Base-by-base conservation (phyloP, 2,888 invertebrate species). In the Archaeoteleia sp. region DNA sequence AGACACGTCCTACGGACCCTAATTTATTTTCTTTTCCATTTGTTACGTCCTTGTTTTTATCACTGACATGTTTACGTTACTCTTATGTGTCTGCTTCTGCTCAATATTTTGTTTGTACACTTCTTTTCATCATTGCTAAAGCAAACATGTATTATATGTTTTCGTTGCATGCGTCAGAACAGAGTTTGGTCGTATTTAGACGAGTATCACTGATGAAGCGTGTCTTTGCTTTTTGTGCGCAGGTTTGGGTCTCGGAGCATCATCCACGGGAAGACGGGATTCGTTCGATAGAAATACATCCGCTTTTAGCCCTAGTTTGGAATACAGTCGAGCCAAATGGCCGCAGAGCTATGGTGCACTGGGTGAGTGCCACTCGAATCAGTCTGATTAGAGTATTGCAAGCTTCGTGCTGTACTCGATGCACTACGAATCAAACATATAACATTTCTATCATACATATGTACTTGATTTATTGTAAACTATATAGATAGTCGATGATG, bases 201-300 rank as follows among this genome's bases (percentile, higher is more conserved):
- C 10, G 29, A 17, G 15, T 23, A 53, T 45, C 32, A 49, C 46
- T 48, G 12, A 48, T 7, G 25, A 42, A 13, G 27, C 17, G 8
- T 32, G 43, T 39, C n/a, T 12, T 53, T 66, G 63, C 55, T 73
- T 53, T 75, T 54, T 78, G 66, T 78, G 67, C 67, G 65, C 79
- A 86, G 87, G 86, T 78, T 81, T 87, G 54, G 86, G 87, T 53
- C 82, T 87, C 37, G 86, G 87, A 71, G 87, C 86, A 72, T 90
- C 91, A 57, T 88, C 91, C 76, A 89, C 89, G 67, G 92, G 91
- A 58, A 88, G 93, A 74, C 88, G 93, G 70, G 94, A 94, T 85
- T 93, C 93, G 15, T 92, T 93, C 86, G 92, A 93, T 82, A 88
- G 93, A 74, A 92, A 91, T 81, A 91, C 91, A 76, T 92, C 92